Base-by-base conservation (phyloP, 2,113 vertebrate genomes). In the Cavia porcellus region DNA sequence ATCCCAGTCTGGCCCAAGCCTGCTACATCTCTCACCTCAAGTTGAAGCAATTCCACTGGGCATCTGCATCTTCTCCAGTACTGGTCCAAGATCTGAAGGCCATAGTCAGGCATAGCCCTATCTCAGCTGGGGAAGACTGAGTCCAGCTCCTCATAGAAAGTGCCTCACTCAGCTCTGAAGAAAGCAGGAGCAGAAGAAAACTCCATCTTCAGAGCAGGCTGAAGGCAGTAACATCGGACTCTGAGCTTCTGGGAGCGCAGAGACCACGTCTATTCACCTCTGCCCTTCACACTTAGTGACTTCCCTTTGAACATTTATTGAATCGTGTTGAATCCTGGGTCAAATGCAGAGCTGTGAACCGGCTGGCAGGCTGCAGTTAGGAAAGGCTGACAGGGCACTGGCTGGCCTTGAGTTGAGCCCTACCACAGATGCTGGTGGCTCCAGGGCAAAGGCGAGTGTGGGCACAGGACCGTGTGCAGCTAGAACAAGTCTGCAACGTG, bases 271-370 rank as follows among this genome's bases (percentile, higher is more conserved):
- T 86, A 62, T 64, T 89, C 92, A 87, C 52, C 83, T 90, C 86
- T 38, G 28, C 42, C 87, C 80, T 68, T 72, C 61, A 90, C 81
- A 55, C 66, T 80, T 12, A 6, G 15, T n/a, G 45, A 57, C 15
- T 47, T 68, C 87, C 87, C 70, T 0, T 3, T 8, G 47, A 94
- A 52, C 38, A 9, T 77, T 17, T 59, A 50, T 30, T 70, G 80
- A 50, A 35, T 77, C 50, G 47, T 74, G 52, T 47, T 68, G 83
- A 95, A 68, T 92, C 74, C 91, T 24, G 17, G 45, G 64, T 95
- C 81, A 88, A 81, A 93, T 89, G 25, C 77, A 86, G 45, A 85
- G 77, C 1, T 95, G 92, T 68, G 85, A 83, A 86, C 80, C 42
- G 50, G 6, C 55, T 22, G 28, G 19, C 47, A 75, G 74, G 45